Conservation (phyloP, 2,797 vertebrate genomes). For the Paedocypris micromegethes region DNA sequence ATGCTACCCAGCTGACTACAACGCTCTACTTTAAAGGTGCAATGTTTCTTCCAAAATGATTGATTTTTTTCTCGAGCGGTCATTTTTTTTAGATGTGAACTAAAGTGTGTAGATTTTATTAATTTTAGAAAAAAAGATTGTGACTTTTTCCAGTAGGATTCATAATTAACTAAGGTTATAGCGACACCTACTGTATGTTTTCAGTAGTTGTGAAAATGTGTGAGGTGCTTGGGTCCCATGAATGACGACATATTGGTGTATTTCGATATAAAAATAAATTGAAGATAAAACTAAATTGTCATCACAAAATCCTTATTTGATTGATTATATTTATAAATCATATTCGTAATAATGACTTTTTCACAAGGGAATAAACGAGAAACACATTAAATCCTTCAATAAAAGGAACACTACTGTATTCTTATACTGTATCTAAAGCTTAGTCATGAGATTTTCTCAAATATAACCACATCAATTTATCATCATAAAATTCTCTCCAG, state of each 20-base stretch:
- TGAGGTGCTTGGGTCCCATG: too few relatives aligned
- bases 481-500: slow-evolving; percentile 44
- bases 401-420: too few relatives aligned
- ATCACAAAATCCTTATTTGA: too few relatives aligned
- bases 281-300: too few relatives aligned
- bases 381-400: too few relatives aligned
- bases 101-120: neutral
- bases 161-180: neutral
- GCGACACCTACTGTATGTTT: slow-evolving; percentile 16
- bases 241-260: too few relatives aligned
- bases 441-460: neutral
- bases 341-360: too few relatives aligned
- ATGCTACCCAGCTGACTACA: neutral
- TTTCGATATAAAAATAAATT: too few relatives aligned
- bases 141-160: neutral
- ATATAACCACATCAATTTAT: slow-evolving; percentile 41
- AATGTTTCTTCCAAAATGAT: neutral
- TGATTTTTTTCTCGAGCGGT: neutral
- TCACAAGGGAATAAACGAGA: too few relatives aligned
- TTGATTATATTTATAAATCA: too few relatives aligned
- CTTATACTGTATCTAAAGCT: too few relatives aligned
- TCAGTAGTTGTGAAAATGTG: neutral
- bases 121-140: neutral
- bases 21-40: slow-evolving; percentile 20
- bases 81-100: too few relatives aligned